phyloP scores from a whole-genome alignment of 2,888 invertebrate species.

The Noctua fimbriata region DNA sequence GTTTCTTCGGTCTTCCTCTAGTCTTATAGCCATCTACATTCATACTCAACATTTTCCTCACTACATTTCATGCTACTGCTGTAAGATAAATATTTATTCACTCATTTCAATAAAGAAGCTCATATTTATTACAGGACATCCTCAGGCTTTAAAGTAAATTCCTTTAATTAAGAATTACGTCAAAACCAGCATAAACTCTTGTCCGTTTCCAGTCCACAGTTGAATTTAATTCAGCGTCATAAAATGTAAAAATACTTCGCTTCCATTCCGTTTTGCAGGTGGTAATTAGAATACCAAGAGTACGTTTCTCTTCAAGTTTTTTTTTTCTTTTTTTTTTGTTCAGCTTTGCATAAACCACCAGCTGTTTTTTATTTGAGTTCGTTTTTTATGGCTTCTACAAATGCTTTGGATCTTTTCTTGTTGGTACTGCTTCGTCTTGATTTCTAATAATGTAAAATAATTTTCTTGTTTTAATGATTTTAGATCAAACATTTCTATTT shows the following conservation, averaged over 20 bases:
- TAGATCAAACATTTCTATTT: neutral
- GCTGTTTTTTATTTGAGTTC: slow-evolving; percentile 27
- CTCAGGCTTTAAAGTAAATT: slow-evolving; percentile 21
- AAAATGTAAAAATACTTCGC: slow-evolving; percentile 51
- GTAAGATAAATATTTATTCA: neutral
- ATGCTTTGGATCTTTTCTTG: slow-evolving; percentile 17
- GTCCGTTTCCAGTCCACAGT: slow-evolving; percentile 24
- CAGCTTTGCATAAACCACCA: slow-evolving; percentile 29
- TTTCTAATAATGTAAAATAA: neutral
- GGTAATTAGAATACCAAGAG: slow-evolving; percentile 53
- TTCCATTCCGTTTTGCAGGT: slow-evolving; percentile 42
- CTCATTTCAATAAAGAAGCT: neutral
- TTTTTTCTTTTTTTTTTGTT: neutral
- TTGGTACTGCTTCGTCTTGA: neutral
- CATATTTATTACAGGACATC: neutral
- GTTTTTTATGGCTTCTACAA: slow-evolving; percentile 24
- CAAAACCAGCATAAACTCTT: slow-evolving; percentile 27
- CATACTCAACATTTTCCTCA: too few species aligned
- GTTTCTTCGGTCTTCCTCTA: too few species aligned
- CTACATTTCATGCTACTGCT: neutral
- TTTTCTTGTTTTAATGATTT: neutral
- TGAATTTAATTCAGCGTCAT: slow-evolving; percentile 34
- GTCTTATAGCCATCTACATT: too few species aligned
- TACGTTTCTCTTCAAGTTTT: slow-evolving; percentile 32
- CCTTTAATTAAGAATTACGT: slow-evolving; percentile 44